phyloP scores from a whole-genome alignment of 2,797 vertebrate species.

The Neoniphon sammara region DNA sequence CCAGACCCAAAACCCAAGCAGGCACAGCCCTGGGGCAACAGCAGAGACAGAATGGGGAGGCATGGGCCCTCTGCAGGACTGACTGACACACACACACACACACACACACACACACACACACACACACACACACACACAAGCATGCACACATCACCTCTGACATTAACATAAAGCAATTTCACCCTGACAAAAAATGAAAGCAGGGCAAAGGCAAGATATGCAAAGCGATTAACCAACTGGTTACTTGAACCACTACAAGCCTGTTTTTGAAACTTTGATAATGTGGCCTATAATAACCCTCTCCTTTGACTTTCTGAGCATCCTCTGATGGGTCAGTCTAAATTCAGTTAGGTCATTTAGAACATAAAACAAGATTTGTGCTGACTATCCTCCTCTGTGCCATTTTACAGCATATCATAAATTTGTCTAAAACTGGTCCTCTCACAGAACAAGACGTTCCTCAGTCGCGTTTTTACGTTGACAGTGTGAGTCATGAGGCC shows the following conservation, averaged over 20 bases:
- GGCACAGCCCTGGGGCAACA: slow-evolving; percentile 64
- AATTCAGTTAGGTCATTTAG: too few relatives aligned
- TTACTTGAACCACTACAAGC: not conserved
- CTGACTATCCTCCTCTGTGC: not conserved
- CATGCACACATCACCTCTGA: not conserved
- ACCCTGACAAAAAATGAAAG: not conserved
- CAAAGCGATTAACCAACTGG: not conserved
- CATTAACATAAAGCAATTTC: not conserved
- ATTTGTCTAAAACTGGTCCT: not conserved
- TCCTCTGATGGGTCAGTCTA: not conserved
- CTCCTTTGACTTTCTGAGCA: not conserved
- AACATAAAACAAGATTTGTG: slow-evolving; percentile 1
- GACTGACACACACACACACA: slow-evolving; percentile 46
- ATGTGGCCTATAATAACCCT: not conserved
- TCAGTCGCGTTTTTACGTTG: slow-evolving; percentile 10
- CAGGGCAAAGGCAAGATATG: not conserved
- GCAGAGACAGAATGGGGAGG: slow-evolving; percentile 66
- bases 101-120: slow-evolving; percentile 43
- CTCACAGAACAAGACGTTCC: not conserved
- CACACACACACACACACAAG: slow-evolving; percentile 45
- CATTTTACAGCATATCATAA: not conserved
- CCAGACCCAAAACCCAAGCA: slow-evolving; percentile 24
- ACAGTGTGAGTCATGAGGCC: slow-evolving; percentile 16
- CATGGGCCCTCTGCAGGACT: slow-evolving; percentile 66
- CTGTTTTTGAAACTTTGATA: not conserved